A percentile compares a stretch with the other conserved stretches of the same genome.
Evolutionary conservation across 2,797 vertebrate genomes (phyloP).

Genomic region (Synaphobranchus kaupii): DNA sequence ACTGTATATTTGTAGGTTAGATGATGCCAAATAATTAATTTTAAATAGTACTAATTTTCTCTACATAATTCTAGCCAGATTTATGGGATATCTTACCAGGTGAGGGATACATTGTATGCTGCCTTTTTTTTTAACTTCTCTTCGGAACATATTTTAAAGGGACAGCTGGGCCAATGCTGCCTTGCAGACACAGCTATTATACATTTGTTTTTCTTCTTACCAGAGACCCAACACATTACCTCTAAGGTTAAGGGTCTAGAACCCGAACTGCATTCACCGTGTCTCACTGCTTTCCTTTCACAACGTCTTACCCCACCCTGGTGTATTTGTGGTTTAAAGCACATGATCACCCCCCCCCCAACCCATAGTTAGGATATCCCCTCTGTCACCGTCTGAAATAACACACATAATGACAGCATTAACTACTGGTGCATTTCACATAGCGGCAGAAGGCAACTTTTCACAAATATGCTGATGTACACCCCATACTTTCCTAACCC

Average conservation of each 20-base stretch:
- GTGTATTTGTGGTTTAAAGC: background rate
- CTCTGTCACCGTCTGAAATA: constrained; percentile 55
- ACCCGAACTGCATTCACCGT: background rate
- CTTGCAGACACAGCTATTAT: too few relatives aligned
- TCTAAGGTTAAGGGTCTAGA: background rate
- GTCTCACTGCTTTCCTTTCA: background rate
- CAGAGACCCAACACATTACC: background rate
- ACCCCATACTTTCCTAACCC: background rate
- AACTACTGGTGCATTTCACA: constrained; percentile 37
- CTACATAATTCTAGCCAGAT: too few relatives aligned
- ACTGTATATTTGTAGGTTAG: too few relatives aligned
- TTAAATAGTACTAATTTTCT: too few relatives aligned
- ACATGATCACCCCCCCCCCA: constrained; percentile 29
- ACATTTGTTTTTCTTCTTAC: background rate
- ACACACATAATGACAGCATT: constrained; percentile 59
- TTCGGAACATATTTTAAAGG: too few relatives aligned
- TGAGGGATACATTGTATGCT: too few relatives aligned
- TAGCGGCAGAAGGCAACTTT: constrained; percentile 24
- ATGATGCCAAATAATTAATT: too few relatives aligned
- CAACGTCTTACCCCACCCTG: background rate
- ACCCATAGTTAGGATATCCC: constrained; percentile 49
- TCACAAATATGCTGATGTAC: background rate
- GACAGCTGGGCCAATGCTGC: too few relatives aligned
- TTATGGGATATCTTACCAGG: too few relatives aligned
- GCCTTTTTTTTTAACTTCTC: too few relatives aligned